Evolutionary conservation across 2,888 invertebrate genomes (phyloP), one percentile per base, ranked within the genome.

Genomic region (Neuroscelio doddi): DNA sequence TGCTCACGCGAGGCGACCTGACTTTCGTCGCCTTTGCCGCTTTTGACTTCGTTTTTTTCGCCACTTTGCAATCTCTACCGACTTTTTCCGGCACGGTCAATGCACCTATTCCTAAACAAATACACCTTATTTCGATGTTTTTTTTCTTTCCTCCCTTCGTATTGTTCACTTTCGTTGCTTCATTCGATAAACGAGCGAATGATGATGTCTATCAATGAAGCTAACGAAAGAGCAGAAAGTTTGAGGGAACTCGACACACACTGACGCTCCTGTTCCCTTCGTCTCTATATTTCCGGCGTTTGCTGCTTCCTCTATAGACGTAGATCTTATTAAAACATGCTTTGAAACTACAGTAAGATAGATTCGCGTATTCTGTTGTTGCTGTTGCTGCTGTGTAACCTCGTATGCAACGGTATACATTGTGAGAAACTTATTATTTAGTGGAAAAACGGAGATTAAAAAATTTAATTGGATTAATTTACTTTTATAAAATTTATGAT

Each of bases 11-110:
- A 42, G 47, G 50, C 44, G 65, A 46, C 49, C 72, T 68, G 51
- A 70, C 52, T 50, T 75, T 73, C 30, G 64, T 30, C 16, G 59
- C 45, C 51, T 75, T 73, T 27, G 64, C 36, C 16, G 59, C 45
- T 36, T 75, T 75, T 39, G 69, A 26, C 41, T 77, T 78, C 8
- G 69, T 21, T 46, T 77, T 78, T 70, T 77, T 78, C 36, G 71
- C 72, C 16, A 77, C 68, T 51, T 77, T 77, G 68, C 38, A 38
- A 15, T 74, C 76, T 21, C 70, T 66, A 50, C 70, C 71, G 34
- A 70, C 69, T 66, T 73, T 75, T 15, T 77, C 76, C 51, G 64
- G 53, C 52, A 67, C 62, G 44, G 56, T 68, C 16, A 17, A 7
- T 16, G 17, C 3, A 15, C 38, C 38, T 17, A 38, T 17, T 15